A percentile compares a stretch with the other conserved stretches of the same genome.
Evolutionary conservation across 2,888 invertebrate species (phyloP).

Genomic region (Ashinkailepas kermadecensis): DNA sequence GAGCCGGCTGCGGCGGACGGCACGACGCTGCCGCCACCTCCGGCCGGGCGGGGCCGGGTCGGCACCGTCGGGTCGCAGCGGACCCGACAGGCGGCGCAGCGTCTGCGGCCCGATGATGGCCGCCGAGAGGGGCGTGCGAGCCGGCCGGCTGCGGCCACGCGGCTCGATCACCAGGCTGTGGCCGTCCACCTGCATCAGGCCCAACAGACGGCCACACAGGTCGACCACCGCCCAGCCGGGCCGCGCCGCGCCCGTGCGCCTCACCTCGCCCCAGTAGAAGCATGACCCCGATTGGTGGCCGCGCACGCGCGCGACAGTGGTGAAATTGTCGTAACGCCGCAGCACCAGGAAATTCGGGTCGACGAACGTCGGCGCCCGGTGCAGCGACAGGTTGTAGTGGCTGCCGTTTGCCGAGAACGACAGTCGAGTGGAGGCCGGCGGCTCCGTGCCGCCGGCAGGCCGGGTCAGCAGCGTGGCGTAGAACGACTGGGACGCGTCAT

Average conservation of each 20-base stretch:
- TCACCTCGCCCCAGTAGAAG: not conserved
- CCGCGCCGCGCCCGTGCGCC: not conserved
- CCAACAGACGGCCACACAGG: not conserved
- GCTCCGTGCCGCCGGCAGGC: not conserved
- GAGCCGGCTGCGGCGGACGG: not conserved
- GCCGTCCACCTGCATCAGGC: not conserved
- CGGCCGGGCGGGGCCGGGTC: no score
- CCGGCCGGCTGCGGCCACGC: not conserved
- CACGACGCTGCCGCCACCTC: not conserved
- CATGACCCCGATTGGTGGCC: not conserved
- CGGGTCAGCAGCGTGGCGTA: not conserved
- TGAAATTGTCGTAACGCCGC: not conserved
- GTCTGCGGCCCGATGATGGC: not conserved
- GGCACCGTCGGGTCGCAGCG: not conserved
- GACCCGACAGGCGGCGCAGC: not conserved
- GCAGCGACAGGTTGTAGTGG: slow-evolving; percentile 4
- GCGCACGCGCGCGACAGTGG: not conserved
- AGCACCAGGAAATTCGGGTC: not conserved
- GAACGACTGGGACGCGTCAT: not conserved
- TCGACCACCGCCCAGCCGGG: not conserved
- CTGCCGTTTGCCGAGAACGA: not conserved
- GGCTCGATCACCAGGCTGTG: slow-evolving; percentile 3
- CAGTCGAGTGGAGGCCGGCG: not conserved
- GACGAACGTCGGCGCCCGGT: not conserved
- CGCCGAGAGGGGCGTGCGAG: not conserved